Base-by-base conservation (phyloP, 2,888 invertebrate genomes). In the Punctoribates punctum region DNA sequence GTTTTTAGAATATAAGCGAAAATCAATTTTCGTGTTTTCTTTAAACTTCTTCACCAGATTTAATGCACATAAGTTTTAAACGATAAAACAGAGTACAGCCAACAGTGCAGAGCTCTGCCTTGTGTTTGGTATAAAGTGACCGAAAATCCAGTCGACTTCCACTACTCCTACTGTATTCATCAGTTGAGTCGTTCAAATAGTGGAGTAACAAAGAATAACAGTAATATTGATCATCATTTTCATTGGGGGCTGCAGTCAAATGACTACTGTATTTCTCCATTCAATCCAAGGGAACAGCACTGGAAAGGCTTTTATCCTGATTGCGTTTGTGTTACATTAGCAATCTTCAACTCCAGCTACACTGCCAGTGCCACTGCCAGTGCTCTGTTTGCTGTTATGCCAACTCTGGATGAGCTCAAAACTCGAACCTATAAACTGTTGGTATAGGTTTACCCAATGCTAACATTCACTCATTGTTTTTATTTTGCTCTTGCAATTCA, bases 241-340 rank as follows among this genome's bases (percentile, higher is more conserved):
- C 46, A 72, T 25, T 72, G 72, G 72, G 72, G 72, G 27, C 25
- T 27, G 25, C 42, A 72, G 25, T 72, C 48, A 25, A 46, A 48
- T 46, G 42, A 72, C 72, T 72, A 38, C 46, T 72, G 48, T 70
- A 38, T 70, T 38, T 13, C 15, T n/a, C 25, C 9, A 72, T n/a
- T 9, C 42, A 6, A 25, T 72, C 1, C 20, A 72, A 48, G 72
- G 72, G 46, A 48, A 72, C 48, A 72, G 46, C n/a, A 72, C 48
- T 48, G 48, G 15, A 72, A 75, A 75, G 75, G 75, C 75, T 75
- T 75, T 75, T 75, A 75, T 60, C 57, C 75, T 75, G 75, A 75
- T 75, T 75, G 65, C 75, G 75, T 75, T 75, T 48, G 72, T 72
- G 62, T 65, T 62, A 65, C 75, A 75, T 75, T 75, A 75, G 75